A percentile compares a stretch with the other conserved stretches of the same genome.
Conservation (phyloP, 2,113 vertebrate genomes). For the Glaucomys volans region DNA sequence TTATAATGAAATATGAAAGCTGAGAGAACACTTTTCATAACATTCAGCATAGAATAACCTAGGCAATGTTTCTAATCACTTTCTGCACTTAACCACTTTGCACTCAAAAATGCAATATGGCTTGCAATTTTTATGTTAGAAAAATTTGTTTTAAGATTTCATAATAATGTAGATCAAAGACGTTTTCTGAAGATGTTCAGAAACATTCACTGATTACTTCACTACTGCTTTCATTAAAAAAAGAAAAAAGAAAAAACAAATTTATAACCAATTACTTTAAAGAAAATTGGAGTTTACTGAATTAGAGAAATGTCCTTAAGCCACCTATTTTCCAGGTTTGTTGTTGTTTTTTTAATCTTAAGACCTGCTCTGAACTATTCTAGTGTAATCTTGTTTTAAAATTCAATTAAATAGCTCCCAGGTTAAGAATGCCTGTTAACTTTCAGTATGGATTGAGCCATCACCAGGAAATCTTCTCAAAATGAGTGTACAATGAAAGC, state of each 20-base stretch:
- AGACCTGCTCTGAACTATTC: not conserved
- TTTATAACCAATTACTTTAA: constrained; percentile 35
- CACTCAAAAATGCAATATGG: constrained; percentile 1
- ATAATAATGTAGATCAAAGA: constrained; percentile 49
- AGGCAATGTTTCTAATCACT: constrained; percentile 19
- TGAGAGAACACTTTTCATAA: constrained; percentile 31
- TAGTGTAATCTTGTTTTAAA: constrained; percentile 12
- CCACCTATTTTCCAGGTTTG: not conserved
- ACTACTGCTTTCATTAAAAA: not conserved
- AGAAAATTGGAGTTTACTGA: not conserved
- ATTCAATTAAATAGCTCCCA: not conserved
- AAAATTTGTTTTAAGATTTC: constrained; percentile 37
- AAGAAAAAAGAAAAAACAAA: not conserved
- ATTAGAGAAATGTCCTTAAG: constrained; percentile 21
- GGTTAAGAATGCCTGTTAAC: constrained; percentile 12
- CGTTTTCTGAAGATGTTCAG: constrained; percentile 11
- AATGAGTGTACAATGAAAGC: not conserved
- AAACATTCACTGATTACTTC: not conserved
- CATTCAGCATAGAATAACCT: not conserved
- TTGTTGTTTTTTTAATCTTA: not conserved
- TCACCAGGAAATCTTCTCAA: constrained; percentile 20
- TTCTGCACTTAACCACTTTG: not conserved
- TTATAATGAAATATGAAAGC: constrained; percentile 58
- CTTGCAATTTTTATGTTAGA: constrained; percentile 44
- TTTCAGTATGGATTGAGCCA: not conserved